phyloP scores from a whole-genome alignment of 2,888 invertebrate genomes.

The Osmoderma eremita region DNA sequence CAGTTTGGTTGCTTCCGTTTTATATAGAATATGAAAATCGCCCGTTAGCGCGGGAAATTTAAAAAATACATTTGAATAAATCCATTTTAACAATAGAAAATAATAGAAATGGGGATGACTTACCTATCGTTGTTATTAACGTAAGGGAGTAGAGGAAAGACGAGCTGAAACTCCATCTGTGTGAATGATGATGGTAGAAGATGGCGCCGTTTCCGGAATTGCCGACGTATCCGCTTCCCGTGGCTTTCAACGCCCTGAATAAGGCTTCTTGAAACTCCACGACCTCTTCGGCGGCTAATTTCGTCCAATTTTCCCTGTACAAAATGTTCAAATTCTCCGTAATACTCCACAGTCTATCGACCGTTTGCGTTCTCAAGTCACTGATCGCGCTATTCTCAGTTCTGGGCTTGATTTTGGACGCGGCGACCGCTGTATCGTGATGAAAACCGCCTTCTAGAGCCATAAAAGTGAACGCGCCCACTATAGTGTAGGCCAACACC shows the following conservation, averaged over 20 bases:
- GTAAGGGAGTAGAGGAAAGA: constrained; percentile 93
- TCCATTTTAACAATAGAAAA: no score
- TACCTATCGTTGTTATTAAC: constrained; percentile 94
- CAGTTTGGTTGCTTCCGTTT: no score
- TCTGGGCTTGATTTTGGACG: constrained; percentile 72
- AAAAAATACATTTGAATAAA: no score
- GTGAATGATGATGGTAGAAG: constrained; percentile 62
- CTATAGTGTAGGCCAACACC: constrained; percentile 89
- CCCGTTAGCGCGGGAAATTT: no score
- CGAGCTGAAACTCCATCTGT: constrained; percentile 91
- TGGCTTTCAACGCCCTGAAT: constrained; percentile 63
- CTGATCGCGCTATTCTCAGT: constrained; percentile 54
- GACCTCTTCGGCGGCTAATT: constrained; percentile 86
- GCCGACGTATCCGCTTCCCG: constrained; percentile 49
- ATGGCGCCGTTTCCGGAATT: constrained; percentile 65
- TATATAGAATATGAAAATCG: no score
- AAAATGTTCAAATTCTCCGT: constrained; percentile 89
- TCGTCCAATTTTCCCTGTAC: constrained; percentile 92
- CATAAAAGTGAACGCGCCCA: constrained; percentile 92
- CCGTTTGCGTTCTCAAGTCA: constrained; percentile 76
- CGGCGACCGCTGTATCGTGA: constrained; percentile 72
- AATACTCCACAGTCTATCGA: constrained; percentile 85
- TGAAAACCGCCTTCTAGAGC: constrained; percentile 76
- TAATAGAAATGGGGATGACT: no score
- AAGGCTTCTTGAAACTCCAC: constrained; percentile 81